Percentiles rank a stretch among this genome's conserved stretches.
Conservation (phyloP, 2,113 vertebrate genomes). For the Cyprinodon tularosa region DNA sequence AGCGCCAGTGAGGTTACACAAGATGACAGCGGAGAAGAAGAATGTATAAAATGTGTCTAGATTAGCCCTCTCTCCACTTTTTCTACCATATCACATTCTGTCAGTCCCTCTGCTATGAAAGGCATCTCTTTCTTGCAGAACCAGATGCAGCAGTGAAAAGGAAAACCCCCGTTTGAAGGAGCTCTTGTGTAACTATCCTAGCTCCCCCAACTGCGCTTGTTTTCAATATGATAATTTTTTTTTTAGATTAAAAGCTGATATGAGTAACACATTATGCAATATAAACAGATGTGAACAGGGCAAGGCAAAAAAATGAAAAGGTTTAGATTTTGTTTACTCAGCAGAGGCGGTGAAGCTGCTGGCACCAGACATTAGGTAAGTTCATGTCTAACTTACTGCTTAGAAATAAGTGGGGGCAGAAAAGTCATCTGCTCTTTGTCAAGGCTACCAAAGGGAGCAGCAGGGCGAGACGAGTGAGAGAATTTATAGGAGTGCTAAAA, state of each 20-base stretch:
- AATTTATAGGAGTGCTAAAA: slow-evolving; percentile 60
- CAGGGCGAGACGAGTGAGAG: slow-evolving; percentile 42
- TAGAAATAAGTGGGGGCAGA: slow-evolving; percentile 36
- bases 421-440: slow-evolving; percentile 70
- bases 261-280: neutral
- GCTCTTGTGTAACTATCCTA: neutral
- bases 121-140: slow-evolving; percentile 22
- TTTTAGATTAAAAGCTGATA: neutral
- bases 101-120: slow-evolving; percentile 38
- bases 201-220: neutral
- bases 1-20: slow-evolving; percentile 22
- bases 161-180: neutral
- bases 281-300: slow-evolving; percentile 7
- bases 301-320: slow-evolving; percentile 7
- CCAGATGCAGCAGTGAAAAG: neutral
- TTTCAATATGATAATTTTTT: neutral
- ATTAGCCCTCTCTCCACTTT: slow-evolving; percentile 10
- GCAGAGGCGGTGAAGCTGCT: slow-evolving; percentile 23
- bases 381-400: slow-evolving; percentile 56
- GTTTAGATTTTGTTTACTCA: slow-evolving; percentile 34
- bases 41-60: slow-evolving; percentile 49
- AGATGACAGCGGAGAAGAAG: slow-evolving; percentile 30
- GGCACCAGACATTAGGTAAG: slow-evolving; percentile 56
- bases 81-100: slow-evolving; percentile 26
- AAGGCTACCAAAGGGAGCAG: slow-evolving; percentile 33